Evolutionary conservation across 2,888 invertebrate species (phyloP), one percentile per base, ranked within the genome.

Genomic region (Tipula lateralis): DNA sequence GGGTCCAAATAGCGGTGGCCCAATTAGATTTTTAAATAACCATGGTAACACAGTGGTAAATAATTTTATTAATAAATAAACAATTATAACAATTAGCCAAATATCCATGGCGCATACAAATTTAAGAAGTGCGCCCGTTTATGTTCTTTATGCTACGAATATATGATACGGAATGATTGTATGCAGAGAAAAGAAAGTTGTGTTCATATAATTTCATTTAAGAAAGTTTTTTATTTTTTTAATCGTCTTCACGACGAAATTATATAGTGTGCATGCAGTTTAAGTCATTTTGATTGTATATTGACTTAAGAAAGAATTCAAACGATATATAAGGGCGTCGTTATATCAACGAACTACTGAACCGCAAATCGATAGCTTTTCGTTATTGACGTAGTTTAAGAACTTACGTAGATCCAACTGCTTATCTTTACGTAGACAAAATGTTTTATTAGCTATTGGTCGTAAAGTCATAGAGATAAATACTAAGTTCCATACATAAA

Each of bases 1-100:
- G 84, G 92, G 91, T 5, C 92, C 92, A 19, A 94, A 89, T 7
- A 93, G 87, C 36, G 91, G 89, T 44, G 93, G 93, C 29, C 93
- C 92, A 84, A 93, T 87, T 50, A 93, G 86, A 86, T 90, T 90
- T 39, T 88, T 87, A 87, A 89, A 91, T 83, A 89, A 86, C 90
- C 90, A 90, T 16, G 32, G 30, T 13, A 29, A 30, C 3, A 82
- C 30, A n/a, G n/a, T 30, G 13, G n/a, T 29, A 19, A 66, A 12
- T 12, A 66, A 4, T 66, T 24, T 66, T 2, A 66, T 66, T 24
- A 66, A 9, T 13, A 66, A 24, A 66, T 66, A 66, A 9, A 66
- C 24, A 19, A 66, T 66, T 66, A 66, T 24, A 2, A 66, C 9
- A 66, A 66, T 66, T 66, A 66, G 24, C 24, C 24, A 66, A 66